Conservation (phyloP, 2,113 vertebrate genomes). For the Pundamilia nyererei region DNA sequence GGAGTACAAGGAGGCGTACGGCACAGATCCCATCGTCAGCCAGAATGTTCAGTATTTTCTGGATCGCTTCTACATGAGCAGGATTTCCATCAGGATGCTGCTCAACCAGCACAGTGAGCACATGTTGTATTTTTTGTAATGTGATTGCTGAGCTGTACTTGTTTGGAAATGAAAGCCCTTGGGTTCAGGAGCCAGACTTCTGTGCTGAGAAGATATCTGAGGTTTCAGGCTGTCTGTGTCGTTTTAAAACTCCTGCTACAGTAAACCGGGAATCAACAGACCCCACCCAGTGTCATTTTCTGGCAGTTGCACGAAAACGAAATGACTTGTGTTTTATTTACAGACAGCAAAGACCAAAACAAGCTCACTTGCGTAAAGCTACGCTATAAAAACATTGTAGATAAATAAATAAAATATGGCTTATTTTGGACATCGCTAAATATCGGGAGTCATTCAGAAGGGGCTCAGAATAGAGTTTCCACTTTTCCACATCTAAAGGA, state of each 20-base stretch:
- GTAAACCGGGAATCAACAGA: neutral
- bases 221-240: neutral
- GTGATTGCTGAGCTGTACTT: neutral
- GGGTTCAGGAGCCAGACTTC: neutral
- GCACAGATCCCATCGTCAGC: conserved; percentile 90
- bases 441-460: neutral
- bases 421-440: neutral
- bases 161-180: neutral
- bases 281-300: neutral
- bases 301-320: neutral
- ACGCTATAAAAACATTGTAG: neutral
- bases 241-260: neutral
- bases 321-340: neutral
- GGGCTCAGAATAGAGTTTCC: neutral
- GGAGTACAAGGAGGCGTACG: conserved; percentile 93
- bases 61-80: conserved; percentile 98
- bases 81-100: conserved; percentile 97
- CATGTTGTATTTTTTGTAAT: neutral
- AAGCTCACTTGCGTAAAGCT: neutral
- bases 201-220: neutral
- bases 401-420: neutral
- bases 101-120: conserved; percentile 97
- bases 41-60: conserved; percentile 98
- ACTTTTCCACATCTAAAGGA: neutral
- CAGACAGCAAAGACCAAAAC: neutral